Conservation (phyloP, 2,888 invertebrate species). For the Mythimna vitellina region DNA sequence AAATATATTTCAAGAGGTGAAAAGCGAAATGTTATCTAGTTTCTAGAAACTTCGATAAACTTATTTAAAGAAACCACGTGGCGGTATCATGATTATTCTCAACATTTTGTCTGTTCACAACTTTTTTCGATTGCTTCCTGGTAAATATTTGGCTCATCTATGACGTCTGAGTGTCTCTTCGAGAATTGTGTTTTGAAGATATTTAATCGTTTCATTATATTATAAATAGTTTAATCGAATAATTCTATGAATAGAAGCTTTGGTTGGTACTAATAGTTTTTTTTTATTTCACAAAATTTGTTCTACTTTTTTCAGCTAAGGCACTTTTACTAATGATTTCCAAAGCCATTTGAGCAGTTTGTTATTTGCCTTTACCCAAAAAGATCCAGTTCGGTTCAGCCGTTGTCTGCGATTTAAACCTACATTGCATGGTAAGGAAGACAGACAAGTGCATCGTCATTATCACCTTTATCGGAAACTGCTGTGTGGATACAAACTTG, state of each 20-base stretch:
- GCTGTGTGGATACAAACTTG: conserved; percentile 22
- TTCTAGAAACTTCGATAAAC: conserved; percentile 59
- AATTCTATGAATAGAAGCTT: conserved; percentile 23
- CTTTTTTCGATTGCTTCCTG: conserved; percentile 52
- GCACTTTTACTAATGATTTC: not conserved
- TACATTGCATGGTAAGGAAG: conserved; percentile 14
- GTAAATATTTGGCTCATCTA: conserved; percentile 55
- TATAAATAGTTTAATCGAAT: conserved; percentile 31
- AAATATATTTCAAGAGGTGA: conserved; percentile 49
- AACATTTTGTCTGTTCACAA: conserved; percentile 42
- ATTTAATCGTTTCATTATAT: conserved; percentile 27
- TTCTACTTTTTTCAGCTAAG: not conserved
- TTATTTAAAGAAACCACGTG: conserved; percentile 61
- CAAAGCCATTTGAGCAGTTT: not conserved
- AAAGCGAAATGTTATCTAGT: conserved; percentile 40
- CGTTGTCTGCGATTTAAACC: not conserved
- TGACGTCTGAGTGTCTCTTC: conserved; percentile 50
- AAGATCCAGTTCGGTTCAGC: not conserved
- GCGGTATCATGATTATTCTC: conserved; percentile 34
- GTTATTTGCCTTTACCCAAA: not conserved
- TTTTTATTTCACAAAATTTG: not conserved
- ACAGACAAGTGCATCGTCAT: conserved; percentile 30
- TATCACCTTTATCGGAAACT: conserved; percentile 13
- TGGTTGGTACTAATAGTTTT: not conserved
- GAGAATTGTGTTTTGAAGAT: conserved; percentile 42